Evolutionary conservation across 2,113 vertebrate species (phyloP).

Genomic region (Cisticola juncidis): DNA sequence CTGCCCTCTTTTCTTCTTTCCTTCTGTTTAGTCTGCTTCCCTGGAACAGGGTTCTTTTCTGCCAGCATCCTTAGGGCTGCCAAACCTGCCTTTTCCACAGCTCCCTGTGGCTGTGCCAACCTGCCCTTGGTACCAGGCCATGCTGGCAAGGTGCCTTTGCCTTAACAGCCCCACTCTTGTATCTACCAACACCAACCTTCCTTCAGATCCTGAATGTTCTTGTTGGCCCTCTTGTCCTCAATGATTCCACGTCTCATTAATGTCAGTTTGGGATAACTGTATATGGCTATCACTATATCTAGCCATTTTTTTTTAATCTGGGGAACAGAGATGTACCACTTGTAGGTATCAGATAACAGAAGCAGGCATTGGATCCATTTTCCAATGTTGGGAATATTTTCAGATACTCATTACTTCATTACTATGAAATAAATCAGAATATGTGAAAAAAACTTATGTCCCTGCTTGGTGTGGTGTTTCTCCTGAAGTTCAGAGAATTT

Average conservation of each 20-base stretch:
- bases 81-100: background rate
- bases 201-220: background rate
- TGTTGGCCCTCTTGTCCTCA: background rate
- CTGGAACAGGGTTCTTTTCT: background rate
- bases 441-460: background rate
- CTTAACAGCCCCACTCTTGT: background rate
- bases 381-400: background rate
- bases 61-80: background rate
- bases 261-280: background rate
- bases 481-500: background rate
- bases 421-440: background rate
- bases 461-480: background rate
- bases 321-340: background rate
- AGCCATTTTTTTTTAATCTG: background rate
- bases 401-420: background rate
- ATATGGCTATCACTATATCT: too few species aligned
- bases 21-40: background rate
- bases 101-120: background rate
- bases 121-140: background rate
- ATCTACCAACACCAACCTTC: background rate
- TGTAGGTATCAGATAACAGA: background rate
- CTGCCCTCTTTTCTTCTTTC: background rate
- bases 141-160: background rate
- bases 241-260: background rate
- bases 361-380: background rate